phyloP scores from a whole-genome alignment of 30 jellyfish, hydroid and myxozoan species.

The Chironex yamaguchii region DNA sequence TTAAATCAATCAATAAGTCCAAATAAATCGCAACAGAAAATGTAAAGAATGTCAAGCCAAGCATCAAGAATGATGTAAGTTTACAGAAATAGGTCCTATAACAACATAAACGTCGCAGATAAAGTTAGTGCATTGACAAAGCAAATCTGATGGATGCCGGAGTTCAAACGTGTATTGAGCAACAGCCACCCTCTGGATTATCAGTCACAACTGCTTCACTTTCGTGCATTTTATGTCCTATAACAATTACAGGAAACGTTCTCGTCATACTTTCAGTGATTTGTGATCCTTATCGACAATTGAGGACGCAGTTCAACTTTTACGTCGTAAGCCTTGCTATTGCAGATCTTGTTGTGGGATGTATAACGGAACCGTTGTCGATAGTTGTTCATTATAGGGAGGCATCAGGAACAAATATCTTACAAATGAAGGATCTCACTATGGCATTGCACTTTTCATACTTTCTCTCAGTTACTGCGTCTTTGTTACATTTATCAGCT shows the following conservation, averaged over 20 bases:
- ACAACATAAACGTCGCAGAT: too few relatives aligned
- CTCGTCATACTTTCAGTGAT: conserved; percentile 35
- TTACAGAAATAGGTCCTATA: too few relatives aligned
- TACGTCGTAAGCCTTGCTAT: conserved; percentile 35
- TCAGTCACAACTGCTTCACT: conserved; percentile 46
- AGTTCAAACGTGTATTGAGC: neutral
- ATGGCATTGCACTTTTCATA: conserved; percentile 39
- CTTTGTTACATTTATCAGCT: conserved; percentile 60
- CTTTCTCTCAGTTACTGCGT: conserved; percentile 63
- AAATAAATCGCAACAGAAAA: too few relatives aligned
- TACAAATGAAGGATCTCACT: conserved; percentile 30
- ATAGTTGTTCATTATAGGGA: conserved; percentile 28
- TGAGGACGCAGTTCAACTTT: conserved; percentile 52
- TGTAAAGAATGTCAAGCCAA: too few relatives aligned
- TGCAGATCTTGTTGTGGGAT: conserved; percentile 60
- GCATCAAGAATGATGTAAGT: too few relatives aligned
- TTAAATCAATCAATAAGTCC: too few relatives aligned
- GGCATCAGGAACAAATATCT: conserved; percentile 21
- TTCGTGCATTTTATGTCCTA: conserved; percentile 16
- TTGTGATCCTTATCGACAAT: conserved; percentile 42
- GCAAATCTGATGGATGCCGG: too few relatives aligned
- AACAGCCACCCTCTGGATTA: conserved; percentile 23
- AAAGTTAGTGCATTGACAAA: too few relatives aligned
- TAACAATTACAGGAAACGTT: conserved; percentile 34
- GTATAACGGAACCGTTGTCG: conserved; percentile 35